Conservation (phyloP, 2,797 vertebrate genomes). For the Vireo griseus region DNA sequence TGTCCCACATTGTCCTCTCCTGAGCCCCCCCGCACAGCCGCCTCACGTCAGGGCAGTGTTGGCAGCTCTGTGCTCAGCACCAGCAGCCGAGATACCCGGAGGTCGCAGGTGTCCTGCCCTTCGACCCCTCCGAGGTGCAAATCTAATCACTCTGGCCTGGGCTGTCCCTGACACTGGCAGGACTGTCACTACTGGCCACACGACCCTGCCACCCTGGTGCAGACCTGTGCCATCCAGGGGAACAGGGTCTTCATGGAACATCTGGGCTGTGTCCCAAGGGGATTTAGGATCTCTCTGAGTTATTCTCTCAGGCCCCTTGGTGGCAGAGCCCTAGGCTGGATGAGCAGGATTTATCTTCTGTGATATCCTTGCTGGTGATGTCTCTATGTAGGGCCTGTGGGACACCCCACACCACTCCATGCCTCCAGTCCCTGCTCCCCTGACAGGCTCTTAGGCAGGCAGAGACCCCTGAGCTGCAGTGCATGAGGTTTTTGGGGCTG, state of each 20-base stretch:
- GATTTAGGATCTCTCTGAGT: background rate
- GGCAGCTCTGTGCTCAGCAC: background rate
- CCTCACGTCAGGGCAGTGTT: rapidly evolving
- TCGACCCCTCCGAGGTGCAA: rapidly evolving
- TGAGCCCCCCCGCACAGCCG: rapidly evolving
- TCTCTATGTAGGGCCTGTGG: background rate
- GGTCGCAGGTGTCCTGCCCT: background rate
- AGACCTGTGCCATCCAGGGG: background rate
- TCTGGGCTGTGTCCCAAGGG: background rate
- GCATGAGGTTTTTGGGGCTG: background rate
- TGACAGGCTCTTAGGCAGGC: rapidly evolving
- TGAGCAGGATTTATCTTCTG: background rate
- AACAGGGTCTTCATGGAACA: rapidly evolving
- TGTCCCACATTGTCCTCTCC: rapidly evolving
- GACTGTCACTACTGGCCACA: background rate
- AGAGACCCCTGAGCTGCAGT: background rate
- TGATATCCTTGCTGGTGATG: background rate
- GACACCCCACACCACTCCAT: background rate
- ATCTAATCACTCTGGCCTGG: background rate
- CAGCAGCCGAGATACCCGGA: rapidly evolving
- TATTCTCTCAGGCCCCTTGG: background rate
- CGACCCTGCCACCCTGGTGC: background rate
- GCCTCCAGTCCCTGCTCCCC: background rate
- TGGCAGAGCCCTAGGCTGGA: background rate
- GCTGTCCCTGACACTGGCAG: background rate